These are phyloP conservation scores for Allacma fusca DNA, from an alignment of 2,888 invertebrate genomes.

Conservation along the genomic window DNA sequence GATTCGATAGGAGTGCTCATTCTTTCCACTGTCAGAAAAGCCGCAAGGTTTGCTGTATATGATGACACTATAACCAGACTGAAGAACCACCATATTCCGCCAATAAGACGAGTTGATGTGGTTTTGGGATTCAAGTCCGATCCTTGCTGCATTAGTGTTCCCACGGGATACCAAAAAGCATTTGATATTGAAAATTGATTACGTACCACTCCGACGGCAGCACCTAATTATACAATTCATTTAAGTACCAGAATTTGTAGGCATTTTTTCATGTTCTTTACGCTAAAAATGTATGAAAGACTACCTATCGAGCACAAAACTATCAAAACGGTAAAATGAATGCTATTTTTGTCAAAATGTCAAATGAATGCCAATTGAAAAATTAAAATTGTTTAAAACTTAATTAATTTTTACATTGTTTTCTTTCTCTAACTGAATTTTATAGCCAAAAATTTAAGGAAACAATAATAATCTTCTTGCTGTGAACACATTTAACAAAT, in stretches of 20 bases:
- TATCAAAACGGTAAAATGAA: too few species aligned
- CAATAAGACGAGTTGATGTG: slow-evolving; percentile 67
- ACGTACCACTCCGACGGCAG: slow-evolving; percentile 73
- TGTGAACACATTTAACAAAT: too few species aligned
- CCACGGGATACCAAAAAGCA: slow-evolving; percentile 96
- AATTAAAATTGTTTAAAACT: too few species aligned
- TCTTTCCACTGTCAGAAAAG: slow-evolving; percentile 87
- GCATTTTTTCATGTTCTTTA: too few species aligned
- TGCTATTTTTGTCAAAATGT: background rate
- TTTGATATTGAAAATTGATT: slow-evolving; percentile 97
- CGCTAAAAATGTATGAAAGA: too few species aligned
- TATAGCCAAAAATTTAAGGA: too few species aligned
- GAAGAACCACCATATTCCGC: slow-evolving; percentile 74
- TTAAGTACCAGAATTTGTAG: too few species aligned
- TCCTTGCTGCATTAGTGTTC: slow-evolving; percentile 92
- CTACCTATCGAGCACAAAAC: too few species aligned
- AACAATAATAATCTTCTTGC: too few species aligned
- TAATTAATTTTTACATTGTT: too few species aligned
- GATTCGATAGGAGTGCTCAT: slow-evolving; percentile 88
- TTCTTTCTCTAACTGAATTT: too few species aligned
- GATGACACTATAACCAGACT: slow-evolving; percentile 89
- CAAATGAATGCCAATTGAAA: too few species aligned
- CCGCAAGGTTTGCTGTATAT: slow-evolving; percentile 90
- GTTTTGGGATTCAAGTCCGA: slow-evolving; percentile 92
- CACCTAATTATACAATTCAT: slow-evolving; percentile 60